Evolutionary conservation across 2,888 invertebrate genomes (phyloP).

Genomic region (Germaria angustata): DNA sequence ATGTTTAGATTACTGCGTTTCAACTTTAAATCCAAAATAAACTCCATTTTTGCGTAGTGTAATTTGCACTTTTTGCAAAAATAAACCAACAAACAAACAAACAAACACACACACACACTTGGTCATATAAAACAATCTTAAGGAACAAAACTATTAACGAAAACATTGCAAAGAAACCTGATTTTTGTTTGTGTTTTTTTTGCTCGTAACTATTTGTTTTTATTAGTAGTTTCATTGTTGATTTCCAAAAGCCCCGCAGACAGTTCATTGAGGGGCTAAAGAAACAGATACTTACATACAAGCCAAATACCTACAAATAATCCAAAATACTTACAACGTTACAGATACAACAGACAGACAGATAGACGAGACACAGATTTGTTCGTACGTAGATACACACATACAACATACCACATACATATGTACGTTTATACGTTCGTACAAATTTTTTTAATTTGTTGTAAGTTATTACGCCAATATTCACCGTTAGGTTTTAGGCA

Average conservation of each 20-base stretch:
- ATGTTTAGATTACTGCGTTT: no score
- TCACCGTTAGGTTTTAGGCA: slow-evolving; percentile 43
- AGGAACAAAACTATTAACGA: neutral
- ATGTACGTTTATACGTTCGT: slow-evolving; percentile 68
- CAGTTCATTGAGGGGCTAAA: slow-evolving; percentile 22
- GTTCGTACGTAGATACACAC: neutral
- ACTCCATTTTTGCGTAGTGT: neutral
- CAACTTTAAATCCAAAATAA: neutral
- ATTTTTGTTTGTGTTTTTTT: slow-evolving; percentile 17
- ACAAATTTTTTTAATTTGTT: slow-evolving; percentile 72
- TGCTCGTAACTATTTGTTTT: slow-evolving; percentile 27
- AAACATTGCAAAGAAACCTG: slow-evolving; percentile 7
- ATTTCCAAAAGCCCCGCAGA: neutral
- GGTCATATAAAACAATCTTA: neutral
- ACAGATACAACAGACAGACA: neutral
- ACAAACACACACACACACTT: neutral
- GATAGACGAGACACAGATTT: neutral
- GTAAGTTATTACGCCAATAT: slow-evolving; percentile 49
- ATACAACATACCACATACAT: neutral
- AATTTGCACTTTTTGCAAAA: slow-evolving; percentile 1
- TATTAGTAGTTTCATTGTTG: slow-evolving; percentile 12
- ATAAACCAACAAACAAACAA: no score
- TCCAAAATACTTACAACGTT: neutral
- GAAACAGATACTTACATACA: neutral
- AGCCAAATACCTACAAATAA: slow-evolving; percentile 4